Base-by-base conservation (phyloP, 2,888 invertebrate species). In the Elgonia sp. region DNA sequence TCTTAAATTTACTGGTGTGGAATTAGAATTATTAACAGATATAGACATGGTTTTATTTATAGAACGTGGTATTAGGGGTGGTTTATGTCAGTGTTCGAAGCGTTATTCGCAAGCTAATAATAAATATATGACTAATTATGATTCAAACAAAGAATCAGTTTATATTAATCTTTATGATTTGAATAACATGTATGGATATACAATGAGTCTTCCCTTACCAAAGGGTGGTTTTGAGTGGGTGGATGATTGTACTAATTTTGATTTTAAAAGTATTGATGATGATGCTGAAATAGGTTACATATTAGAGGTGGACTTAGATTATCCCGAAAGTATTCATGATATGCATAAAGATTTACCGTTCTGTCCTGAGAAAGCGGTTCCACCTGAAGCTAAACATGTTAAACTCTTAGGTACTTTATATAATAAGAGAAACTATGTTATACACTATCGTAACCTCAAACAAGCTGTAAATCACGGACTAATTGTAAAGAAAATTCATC, bases 111-210 rank as follows among this genome's bases (percentile, higher is more conserved):
- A 72, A 20, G 91, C 91, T 9, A 92, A 92, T 70, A 91, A 90
- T 75, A 76, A 75, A 60, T 90, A 87, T 62, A 89, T 89, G 89
- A 9, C 53, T 12, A 0, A 55, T 0, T 69, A 18, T 55, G 53
- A 86, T 57, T 16, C 55, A 21, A 21, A 21, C 1, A 18, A 90
- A 89, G 76, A 46, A 10, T 55, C 60, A 6, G 91, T 89, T 16
- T 94, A 90, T 85, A 46, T 94, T 16, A 85, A 7, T 6, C 20
- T 20, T 20, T 57, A 67, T 40, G 93, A 93, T 90, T 91, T 91
- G 0, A 94, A 94, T 84, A 94, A 93, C 87, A 84, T 93, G 18
- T 94, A 94, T 88, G 93, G 93, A 6, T 92, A 91, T 90, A 93
- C 93, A 1, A 93, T 94, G 93, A 89, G 84, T 8, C 90, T 93